Base-by-base conservation (phyloP, 2,888 invertebrate species). In the Seira sanloemensis region DNA sequence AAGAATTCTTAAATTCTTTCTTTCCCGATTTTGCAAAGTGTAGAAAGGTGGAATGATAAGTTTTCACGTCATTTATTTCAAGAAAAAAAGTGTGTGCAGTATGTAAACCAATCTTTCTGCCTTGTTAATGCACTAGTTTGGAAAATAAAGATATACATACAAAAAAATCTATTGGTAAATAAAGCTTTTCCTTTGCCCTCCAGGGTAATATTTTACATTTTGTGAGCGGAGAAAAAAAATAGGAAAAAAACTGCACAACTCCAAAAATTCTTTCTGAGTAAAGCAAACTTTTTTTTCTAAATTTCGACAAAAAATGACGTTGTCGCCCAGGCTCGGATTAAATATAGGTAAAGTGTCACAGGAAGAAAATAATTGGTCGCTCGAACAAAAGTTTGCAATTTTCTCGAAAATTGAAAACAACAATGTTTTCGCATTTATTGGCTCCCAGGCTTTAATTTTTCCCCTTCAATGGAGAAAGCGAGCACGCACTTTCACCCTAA, bases 61-160 rank as follows among this genome's bases (percentile, higher is more conserved):
- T 72, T 78, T 78, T 24, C 46, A 46, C 72, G 78, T 78, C 78
- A 72, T 78, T 78, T 68, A 77, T 77, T 67, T 78, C 26, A 62
- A 54, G 5, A 7, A 12, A 37, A 58, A 77, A 69, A 67, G 2
- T 9, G 19, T 76, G 46, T 19, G 66, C 5, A 66, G 23, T 21
- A 21, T 0, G 65, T 5, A 12, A 25, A 67, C 1, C n/a, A 66
- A 16, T 24, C n/a, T 66, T 69, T 1, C 27, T 37, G 4, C 4
- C 12, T 37, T 37, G 4, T 4, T 12, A 37, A 37, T 12, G 12
- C 37, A 37, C 12, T 12, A 37, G 12, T 37, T 37, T 37, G 12
- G 37, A 37, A 37, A 37, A 37, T 12, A 37, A 37, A 12, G 37
- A 12, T 4, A 37, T 37, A n/a, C n/a, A n/a, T n/a, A 37, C 37